Evolutionary conservation across 2,888 invertebrate genomes (phyloP), one percentile per base, ranked within the genome.

Genomic region (Spodoptera picta): DNA sequence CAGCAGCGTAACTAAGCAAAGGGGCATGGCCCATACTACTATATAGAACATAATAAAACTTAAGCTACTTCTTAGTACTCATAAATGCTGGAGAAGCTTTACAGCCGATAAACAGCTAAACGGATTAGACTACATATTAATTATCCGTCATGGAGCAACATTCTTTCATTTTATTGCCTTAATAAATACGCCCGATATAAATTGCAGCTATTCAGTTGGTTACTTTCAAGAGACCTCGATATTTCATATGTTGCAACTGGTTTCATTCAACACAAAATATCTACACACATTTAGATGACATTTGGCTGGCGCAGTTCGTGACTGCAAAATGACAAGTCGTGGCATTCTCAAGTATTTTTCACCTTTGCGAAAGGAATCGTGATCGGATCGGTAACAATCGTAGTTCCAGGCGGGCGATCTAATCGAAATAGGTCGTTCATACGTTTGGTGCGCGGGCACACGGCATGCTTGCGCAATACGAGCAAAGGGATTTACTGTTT

Each of bases 261-360:
- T 70, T 74, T 71, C 77, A 80, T 79, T 78, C 72, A 79, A 74
- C 77, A 75, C 65, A 75, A 73, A 73, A 76, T 73, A 69, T 69
- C 71, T 73, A 65, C 74, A 82, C 82, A 84, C 81, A 80, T 81
- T 83, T 82, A 83, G 86, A 86, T 90, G 93, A 90, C 93, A 93
- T 93, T 94, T 94, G 74, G 83, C 78, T 72, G 80, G 79, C 83
- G 78, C 67, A 67, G 71, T 77, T 91, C 94, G 93, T 94, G 93
- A 93, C 92, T 92, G 71, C 84, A 78, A 90, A 94, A 94, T 93
- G 92, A 92, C 93, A 92, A 92, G 91, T 89, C 94, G 92, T 92
- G 94, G 92, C 92, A 93, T 94, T 93, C 93, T 88, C 93, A 86
- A 83, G 88, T 89, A 94, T 94, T 93, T 94, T 93, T 93, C 93